Percentiles rank a stretch among this genome's conserved stretches.
Evolutionary conservation across 2,888 invertebrate genomes (phyloP).

Genomic region (Phrixothrix hirtus): DNA sequence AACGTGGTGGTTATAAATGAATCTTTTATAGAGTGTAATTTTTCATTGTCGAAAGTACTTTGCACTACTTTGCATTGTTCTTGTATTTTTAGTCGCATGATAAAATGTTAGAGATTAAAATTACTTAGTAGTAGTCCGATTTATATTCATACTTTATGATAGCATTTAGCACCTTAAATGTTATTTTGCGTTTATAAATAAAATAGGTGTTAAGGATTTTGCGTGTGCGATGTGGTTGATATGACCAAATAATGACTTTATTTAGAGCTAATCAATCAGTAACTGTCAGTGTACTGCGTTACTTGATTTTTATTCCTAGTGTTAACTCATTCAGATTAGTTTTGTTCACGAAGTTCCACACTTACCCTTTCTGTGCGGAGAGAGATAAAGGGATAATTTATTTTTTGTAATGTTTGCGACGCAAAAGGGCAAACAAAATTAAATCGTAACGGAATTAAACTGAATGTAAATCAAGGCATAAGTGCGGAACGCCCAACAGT

Average conservation of each 20-base stretch:
- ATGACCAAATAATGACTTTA: conserved; percentile 48
- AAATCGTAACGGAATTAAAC: conserved; percentile 31
- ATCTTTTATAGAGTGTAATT: no score
- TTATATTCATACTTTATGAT: not conserved
- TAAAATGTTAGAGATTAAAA: not conserved
- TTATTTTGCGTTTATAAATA: not conserved
- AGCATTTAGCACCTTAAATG: conserved; percentile 3
- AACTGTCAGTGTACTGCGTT: conserved; percentile 44
- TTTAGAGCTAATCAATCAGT: conserved; percentile 50
- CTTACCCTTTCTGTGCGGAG: conserved; percentile 4
- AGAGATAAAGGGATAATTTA: conserved; percentile 11
- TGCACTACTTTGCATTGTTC: no score
- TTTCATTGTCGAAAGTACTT: no score
- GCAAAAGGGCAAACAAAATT: conserved; percentile 29
- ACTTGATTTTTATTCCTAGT: conserved; percentile 12
- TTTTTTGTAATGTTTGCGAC: conserved; percentile 19
- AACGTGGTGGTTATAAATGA: no score
- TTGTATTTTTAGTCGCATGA: not conserved
- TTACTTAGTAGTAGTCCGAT: not conserved
- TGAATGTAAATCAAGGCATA: conserved; percentile 38
- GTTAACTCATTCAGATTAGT: conserved; percentile 14
- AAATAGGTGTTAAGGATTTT: conserved; percentile 27
- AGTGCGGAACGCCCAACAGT: conserved; percentile 41
- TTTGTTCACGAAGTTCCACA: not conserved
- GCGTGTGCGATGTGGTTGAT: conserved; percentile 44